Evolutionary conservation across 2,113 vertebrate genomes (phyloP), one percentile per base, ranked within the genome.

Genomic region (Lepisosteus oculatus): DNA sequence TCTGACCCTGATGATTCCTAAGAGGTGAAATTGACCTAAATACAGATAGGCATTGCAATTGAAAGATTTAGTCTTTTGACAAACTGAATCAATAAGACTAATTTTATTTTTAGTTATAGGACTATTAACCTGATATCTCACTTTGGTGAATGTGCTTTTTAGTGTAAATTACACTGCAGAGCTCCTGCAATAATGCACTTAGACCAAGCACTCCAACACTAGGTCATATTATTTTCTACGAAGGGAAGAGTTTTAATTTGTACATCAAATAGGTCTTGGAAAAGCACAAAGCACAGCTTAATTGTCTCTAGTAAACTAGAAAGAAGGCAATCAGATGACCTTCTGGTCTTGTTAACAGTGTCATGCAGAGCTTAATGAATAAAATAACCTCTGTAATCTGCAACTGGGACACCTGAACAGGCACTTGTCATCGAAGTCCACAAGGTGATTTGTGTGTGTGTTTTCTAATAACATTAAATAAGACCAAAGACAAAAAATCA

Each of bases 191-290:
- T 59, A 59, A 15, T 59, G 57, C 57, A 59, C 57, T 59, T 59
- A 59, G 14, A 15, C 57, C 57, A n/a, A n/a, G 57, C 57, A 4
- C 57, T n/a, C 2, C 2, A 59, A 8, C 57, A 59, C 57, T 59
- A 11, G 57, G 57, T 59, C 57, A 13, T 59, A 59, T 59, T 59
- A 59, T 59, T 59, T 59, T 59, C 9, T 59, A 13, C n/a, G 14
- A 13, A 14, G 75, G 71, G 79, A 47, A 68, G 55, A 29, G 29
- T 29, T 84, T 84, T 86, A 84, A 87, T 90, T 84, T 86, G 83
- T 84, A 82, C 81, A 76, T 83, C 81, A 85, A 86, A 88, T 87
- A 84, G 82, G 79, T 83, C 77, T 85, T 75, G 85, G 83, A 72
- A 78, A 79, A 67, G 78, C 76, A 80, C 70, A 83, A 85, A 86